phyloP scores from a whole-genome alignment of 2,888 invertebrate species.

The Willowsia nigromaculata region DNA sequence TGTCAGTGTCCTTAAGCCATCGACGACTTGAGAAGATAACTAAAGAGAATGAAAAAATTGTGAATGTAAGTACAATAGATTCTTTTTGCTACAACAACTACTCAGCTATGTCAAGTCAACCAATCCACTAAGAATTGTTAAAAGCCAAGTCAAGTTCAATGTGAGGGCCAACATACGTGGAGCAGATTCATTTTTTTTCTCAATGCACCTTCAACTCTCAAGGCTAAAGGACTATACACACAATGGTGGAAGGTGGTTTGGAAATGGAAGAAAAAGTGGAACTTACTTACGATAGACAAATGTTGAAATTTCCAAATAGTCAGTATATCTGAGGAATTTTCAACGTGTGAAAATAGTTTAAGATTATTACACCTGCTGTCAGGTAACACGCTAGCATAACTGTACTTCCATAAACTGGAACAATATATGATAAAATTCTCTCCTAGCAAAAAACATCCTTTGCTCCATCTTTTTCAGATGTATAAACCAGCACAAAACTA shows the following conservation, averaged over 20 bases:
- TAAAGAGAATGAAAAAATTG: neutral
- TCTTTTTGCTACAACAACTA: neutral
- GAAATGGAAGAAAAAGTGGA: neutral
- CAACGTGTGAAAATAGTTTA: neutral
- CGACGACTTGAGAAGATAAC: neutral
- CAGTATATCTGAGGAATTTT: neutral
- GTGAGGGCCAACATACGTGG: slow-evolving; percentile 39
- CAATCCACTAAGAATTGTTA: neutral
- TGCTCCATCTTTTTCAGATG: too few species aligned
- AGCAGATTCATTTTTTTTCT: neutral
- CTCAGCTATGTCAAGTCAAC: neutral
- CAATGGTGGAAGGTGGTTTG: slow-evolving; percentile 38
- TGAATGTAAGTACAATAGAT: neutral
- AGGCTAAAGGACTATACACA: slow-evolving; percentile 27
- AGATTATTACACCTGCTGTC: neutral
- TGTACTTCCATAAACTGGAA: too few species aligned
- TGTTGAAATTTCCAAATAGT: slow-evolving; percentile 16
- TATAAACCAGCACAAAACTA: too few species aligned
- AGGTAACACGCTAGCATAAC: neutral
- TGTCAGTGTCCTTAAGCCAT: slow-evolving; percentile 11
- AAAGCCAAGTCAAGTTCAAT: slow-evolving; percentile 54
- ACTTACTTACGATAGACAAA: neutral
- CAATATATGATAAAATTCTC: too few species aligned
- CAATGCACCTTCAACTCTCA: slow-evolving; percentile 12
- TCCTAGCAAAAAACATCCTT: too few species aligned